These are phyloP conservation scores for Cosmia trapezina DNA, from an alignment of 2,888 invertebrate species.

Conservation along the genomic window DNA sequence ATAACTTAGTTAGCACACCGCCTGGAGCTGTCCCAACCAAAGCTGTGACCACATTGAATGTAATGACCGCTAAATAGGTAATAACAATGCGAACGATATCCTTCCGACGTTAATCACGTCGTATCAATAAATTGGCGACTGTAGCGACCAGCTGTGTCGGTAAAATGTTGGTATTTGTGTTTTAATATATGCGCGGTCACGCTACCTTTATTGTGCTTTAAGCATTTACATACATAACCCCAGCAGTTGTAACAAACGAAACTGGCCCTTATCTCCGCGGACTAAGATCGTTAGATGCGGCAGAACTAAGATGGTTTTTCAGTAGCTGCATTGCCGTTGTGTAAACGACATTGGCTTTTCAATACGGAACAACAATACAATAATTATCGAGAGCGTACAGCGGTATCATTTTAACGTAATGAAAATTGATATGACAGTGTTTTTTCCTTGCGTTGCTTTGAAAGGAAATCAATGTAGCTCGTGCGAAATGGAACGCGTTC, in stretches of 20 bases:
- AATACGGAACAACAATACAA: slow-evolving; percentile 72
- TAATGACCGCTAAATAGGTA: slow-evolving; percentile 64
- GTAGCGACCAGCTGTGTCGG: slow-evolving; percentile 72
- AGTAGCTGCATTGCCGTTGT: slow-evolving; percentile 75
- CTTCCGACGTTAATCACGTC: slow-evolving; percentile 74
- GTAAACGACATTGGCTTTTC: slow-evolving; percentile 73
- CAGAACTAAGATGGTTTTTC: slow-evolving; percentile 43
- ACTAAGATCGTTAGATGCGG: slow-evolving; percentile 47
- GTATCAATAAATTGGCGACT: slow-evolving; percentile 76
- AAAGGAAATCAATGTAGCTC: slow-evolving; percentile 13
- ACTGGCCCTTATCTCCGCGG: slow-evolving; percentile 53
- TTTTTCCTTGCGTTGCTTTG: slow-evolving; percentile 38
- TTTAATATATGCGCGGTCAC: slow-evolving; percentile 81
- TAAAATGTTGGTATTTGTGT: slow-evolving; percentile 72
- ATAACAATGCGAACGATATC: slow-evolving; percentile 64
- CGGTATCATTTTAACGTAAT: slow-evolving; percentile 63
- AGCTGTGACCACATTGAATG: slow-evolving; percentile 59
- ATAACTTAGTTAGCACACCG: slow-evolving; percentile 31
- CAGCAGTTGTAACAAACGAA: slow-evolving; percentile 45
- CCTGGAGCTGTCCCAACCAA: slow-evolving; percentile 21
- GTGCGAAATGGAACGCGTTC: not conserved
- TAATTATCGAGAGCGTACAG: slow-evolving; percentile 70
- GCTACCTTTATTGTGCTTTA: slow-evolving; percentile 76
- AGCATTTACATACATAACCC: slow-evolving; percentile 65
- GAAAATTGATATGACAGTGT: slow-evolving; percentile 60